A percentile compares a stretch with the other conserved stretches of the same genome.
phyloP scores from a whole-genome alignment of 1,140 invertebrate species.

The Probaryconus sp. region DNA sequence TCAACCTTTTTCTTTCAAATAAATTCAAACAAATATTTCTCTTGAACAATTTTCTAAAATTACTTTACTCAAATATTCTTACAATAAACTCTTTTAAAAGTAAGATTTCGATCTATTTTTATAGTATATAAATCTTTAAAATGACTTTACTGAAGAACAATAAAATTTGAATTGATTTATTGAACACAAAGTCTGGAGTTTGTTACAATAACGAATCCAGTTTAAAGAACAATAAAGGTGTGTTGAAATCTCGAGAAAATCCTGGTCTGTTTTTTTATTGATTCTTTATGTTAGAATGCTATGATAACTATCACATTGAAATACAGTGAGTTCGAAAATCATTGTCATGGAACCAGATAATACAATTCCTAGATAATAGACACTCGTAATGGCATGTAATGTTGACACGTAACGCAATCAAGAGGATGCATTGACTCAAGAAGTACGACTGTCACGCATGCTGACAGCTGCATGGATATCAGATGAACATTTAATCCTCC shows the following conservation, averaged over 20 bases:
- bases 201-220: neutral
- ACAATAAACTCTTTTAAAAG: no score
- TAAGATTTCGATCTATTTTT: no score
- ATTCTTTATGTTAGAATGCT: slow-evolving; percentile 19
- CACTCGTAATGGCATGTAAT: slow-evolving; percentile 31
- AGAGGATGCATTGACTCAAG: slow-evolving; percentile 35
- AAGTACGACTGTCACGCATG: slow-evolving; percentile 66
- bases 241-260: slow-evolving; percentile 8
- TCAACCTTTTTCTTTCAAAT: neutral
- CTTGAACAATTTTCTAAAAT: no score
- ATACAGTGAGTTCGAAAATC: slow-evolving; percentile 16
- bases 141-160: no score
- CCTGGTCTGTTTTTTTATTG: slow-evolving; percentile 10
- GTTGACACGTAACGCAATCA: slow-evolving; percentile 22
- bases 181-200: slow-evolving; percentile 3
- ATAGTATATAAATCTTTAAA: no score
- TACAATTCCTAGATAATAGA: slow-evolving; percentile 33
- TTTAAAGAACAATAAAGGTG: neutral
- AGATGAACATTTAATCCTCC: slow-evolving; percentile 59
- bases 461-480: slow-evolving; percentile 74
- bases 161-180: no score
- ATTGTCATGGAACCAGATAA: slow-evolving; percentile 29
- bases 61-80: no score
- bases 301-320: slow-evolving; percentile 11
- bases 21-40: no score